Conservation (phyloP, 2,888 invertebrate genomes). For the Hedychridium roseum region DNA sequence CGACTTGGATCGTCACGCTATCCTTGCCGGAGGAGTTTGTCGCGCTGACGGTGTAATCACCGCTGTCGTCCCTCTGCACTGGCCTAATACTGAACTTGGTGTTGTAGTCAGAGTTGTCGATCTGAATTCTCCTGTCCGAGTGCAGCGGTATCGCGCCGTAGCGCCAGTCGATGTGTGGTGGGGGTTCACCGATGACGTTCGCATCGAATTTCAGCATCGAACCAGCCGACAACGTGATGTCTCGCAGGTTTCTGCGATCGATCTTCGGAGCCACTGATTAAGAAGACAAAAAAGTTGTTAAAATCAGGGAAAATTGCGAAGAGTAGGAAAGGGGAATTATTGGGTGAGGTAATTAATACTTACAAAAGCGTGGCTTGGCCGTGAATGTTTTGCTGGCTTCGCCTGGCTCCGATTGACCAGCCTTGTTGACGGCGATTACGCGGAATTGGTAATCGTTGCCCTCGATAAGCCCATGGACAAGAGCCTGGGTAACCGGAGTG, state of each 20-base stretch:
- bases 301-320: neutral
- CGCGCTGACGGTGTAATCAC: slow-evolving; percentile 87
- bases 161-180: slow-evolving; percentile 93
- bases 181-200: slow-evolving; percentile 92
- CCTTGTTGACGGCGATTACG: slow-evolving; percentile 93
- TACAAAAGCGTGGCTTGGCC: slow-evolving; percentile 84
- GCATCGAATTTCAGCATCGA: slow-evolving; percentile 93
- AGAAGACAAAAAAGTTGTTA: slow-evolving; percentile 21
- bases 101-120: slow-evolving; percentile 87
- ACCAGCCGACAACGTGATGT: slow-evolving; percentile 90
- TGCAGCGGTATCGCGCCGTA: slow-evolving; percentile 82
- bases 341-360: slow-evolving; percentile 48
- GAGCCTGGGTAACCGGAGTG: slow-evolving; percentile 76
- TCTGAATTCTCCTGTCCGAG: slow-evolving; percentile 75
- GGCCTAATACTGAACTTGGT: slow-evolving; percentile 87
- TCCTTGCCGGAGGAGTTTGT: slow-evolving; percentile 89
- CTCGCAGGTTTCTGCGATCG: slow-evolving; percentile 89
- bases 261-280: slow-evolving; percentile 93
- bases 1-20: slow-evolving; percentile 80
- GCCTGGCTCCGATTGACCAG: slow-evolving; percentile 92
- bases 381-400: slow-evolving; percentile 85
- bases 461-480: slow-evolving; percentile 90
- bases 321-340: neutral
- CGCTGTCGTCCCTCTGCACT: slow-evolving; percentile 81
- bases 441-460: slow-evolving; percentile 98